phyloP scores from a whole-genome alignment of 2,113 vertebrate species.

The Fregetta grallaria region DNA sequence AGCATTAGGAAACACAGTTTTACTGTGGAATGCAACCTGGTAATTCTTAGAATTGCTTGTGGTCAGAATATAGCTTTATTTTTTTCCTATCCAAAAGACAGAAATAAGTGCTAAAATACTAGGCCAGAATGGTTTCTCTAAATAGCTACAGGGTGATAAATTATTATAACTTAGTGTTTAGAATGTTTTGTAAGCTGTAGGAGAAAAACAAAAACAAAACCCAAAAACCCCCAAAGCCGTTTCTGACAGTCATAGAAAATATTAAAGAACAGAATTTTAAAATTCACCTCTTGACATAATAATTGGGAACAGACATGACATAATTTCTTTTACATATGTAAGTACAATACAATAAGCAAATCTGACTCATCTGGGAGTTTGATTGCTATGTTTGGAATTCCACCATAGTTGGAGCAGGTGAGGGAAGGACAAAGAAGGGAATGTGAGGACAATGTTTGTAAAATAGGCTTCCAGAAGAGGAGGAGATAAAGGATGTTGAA shows the following conservation, averaged over 20 bases:
- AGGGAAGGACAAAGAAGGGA: not conserved
- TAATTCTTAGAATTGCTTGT: not conserved
- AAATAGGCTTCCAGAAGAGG: not conserved
- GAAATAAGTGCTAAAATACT: not conserved
- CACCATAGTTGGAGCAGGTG: not conserved
- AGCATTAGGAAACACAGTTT: not conserved
- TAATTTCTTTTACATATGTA: slow-evolving; percentile 7
- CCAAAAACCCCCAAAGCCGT: rapidly evolving
- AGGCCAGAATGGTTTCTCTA: slow-evolving; percentile 29
- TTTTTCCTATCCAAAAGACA: not conserved
- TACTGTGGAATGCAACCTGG: not conserved
- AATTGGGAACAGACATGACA: slow-evolving; percentile 44
- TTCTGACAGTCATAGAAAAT: not conserved
- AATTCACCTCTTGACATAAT: slow-evolving; percentile 39
- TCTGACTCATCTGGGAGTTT: slow-evolving; percentile 44
- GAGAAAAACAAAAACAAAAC: not conserved
- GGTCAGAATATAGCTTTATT: not conserved
- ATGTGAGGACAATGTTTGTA: not conserved
- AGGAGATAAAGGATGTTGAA: not conserved
- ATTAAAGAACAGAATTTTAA: slow-evolving; percentile 50
- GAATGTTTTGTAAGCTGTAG: slow-evolving; percentile 39
- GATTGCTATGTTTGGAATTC: slow-evolving; percentile 61
- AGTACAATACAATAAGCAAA: slow-evolving; percentile 35
- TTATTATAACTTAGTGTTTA: not conserved
- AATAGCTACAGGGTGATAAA: slow-evolving; percentile 5